Percentiles rank a stretch among this genome's conserved stretches.
These are phyloP conservation scores for Chrysina gloriosa DNA, from an alignment of 2,888 invertebrate genomes.

Conservation along the genomic window DNA sequence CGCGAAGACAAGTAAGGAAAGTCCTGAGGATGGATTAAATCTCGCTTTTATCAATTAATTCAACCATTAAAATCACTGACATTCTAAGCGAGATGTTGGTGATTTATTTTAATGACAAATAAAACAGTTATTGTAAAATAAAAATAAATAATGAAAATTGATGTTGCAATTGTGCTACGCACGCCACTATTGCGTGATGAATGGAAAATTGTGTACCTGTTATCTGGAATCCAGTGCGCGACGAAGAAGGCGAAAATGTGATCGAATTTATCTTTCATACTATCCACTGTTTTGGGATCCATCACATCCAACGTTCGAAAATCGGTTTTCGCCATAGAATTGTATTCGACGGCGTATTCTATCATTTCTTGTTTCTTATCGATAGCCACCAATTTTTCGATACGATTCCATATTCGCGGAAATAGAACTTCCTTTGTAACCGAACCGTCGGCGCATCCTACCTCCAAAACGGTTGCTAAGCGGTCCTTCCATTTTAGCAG, in stretches of 20 bases:
- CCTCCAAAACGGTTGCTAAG: conserved; percentile 8
- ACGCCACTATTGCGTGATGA: not conserved
- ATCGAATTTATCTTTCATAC: not conserved
- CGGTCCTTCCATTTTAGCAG: not conserved
- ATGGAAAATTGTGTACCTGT: not conserved
- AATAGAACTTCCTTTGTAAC: conserved; percentile 4
- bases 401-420: not conserved
- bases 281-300: not conserved
- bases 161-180: not conserved
- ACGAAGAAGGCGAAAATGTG: conserved; percentile 16
- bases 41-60: no score
- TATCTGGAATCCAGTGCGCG: conserved; percentile 9
- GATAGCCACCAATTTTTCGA: conserved; percentile 6
- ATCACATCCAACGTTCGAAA: not conserved
- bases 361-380: conserved; percentile 5
- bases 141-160: not conserved
- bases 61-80: no score
- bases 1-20: not conserved
- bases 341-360: not conserved
- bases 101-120: no score
- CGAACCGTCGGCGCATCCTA: conserved; percentile 7
- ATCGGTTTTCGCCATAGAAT: not conserved
- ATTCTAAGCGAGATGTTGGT: no score
- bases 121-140: no score
- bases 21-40: no score